Percentiles rank a stretch among this genome's conserved stretches.
phyloP scores from a whole-genome alignment of 2,113 vertebrate species.

The Marmota flaviventris region DNA sequence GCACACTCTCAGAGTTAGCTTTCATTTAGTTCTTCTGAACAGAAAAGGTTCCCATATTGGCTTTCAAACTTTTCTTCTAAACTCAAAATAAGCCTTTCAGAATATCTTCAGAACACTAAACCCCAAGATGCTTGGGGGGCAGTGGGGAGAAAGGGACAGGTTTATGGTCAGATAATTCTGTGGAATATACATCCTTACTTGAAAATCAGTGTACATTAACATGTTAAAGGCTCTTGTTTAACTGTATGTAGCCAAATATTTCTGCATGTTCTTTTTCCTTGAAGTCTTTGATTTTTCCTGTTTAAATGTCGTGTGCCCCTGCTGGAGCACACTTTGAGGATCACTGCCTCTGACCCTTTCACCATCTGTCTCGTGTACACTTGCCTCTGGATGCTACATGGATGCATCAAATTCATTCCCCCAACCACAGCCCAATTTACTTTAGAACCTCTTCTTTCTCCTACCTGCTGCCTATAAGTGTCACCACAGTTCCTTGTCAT shows the following conservation, averaged over 20 bases:
- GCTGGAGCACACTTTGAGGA: too few species aligned
- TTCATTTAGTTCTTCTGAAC: background rate
- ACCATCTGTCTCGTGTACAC: too few species aligned
- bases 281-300: background rate
- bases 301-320: too few species aligned
- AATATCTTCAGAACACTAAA: background rate
- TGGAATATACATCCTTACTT: background rate
- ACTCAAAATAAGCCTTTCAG: background rate
- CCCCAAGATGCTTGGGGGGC: background rate
- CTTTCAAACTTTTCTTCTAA: background rate
- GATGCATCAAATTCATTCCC: too few species aligned
- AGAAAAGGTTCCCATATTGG: background rate
- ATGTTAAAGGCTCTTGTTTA: background rate
- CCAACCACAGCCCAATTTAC: too few species aligned
- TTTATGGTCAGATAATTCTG: background rate
- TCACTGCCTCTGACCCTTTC: too few species aligned
- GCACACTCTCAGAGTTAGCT: background rate
- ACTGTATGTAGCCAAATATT: background rate
- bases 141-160: background rate
- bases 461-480: too few species aligned
- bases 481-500: too few species aligned
- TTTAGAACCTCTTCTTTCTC: too few species aligned
- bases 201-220: background rate
- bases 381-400: too few species aligned
- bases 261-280: background rate